A percentile compares a stretch with the other conserved stretches of the same genome.
These are phyloP conservation scores for Dromococcyx pavoninus DNA, from an alignment of 2,797 vertebrate species.

Conservation along the genomic window DNA sequence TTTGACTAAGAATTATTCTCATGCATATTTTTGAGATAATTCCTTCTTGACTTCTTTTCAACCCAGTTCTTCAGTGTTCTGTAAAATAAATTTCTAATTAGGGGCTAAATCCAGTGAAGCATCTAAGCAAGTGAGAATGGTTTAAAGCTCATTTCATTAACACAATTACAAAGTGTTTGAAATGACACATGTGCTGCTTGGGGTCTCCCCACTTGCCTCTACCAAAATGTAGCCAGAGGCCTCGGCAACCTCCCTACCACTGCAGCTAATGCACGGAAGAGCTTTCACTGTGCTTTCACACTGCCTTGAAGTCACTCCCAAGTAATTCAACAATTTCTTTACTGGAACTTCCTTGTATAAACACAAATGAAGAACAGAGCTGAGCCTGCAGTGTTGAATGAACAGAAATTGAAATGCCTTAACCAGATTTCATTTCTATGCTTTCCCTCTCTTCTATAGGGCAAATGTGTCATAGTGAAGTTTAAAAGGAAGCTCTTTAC, in stretches of 20 bases:
- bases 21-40: neutral
- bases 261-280: neutral
- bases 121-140: neutral
- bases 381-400: neutral
- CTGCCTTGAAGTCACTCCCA: constrained; percentile 36
- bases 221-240: neutral
- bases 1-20: neutral
- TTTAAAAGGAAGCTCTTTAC: neutral
- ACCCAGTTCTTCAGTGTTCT: neutral
- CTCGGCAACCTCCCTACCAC: neutral
- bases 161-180: neutral
- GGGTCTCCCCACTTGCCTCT: neutral
- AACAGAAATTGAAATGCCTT: neutral
- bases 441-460: neutral
- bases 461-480: neutral
- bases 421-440: neutral
- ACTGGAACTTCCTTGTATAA: constrained; percentile 54
- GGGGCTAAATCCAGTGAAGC: neutral
- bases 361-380: constrained; percentile 40
- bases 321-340: constrained; percentile 36
- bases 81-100: neutral
- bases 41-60: neutral
- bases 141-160: neutral
- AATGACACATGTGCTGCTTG: neutral
- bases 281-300: neutral